Percentiles rank a stretch among this genome's conserved stretches.
Conservation (phyloP, 2,888 invertebrate species). For the Thymelicus acteon region DNA sequence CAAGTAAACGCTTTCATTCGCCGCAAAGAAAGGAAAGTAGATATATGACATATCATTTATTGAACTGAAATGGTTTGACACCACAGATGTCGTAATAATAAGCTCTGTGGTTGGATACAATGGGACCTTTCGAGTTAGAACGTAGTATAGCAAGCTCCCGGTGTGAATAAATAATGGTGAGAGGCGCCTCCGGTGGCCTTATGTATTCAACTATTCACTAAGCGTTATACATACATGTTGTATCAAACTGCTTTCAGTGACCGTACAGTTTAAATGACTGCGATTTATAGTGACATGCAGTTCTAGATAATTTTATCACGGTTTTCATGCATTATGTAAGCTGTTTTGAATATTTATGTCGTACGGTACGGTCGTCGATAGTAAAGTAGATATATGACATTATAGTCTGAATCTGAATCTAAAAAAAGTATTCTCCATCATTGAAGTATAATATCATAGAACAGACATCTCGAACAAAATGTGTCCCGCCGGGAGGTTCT, state of each 20-base stretch:
- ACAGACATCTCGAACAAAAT: no score
- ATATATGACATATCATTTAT: constrained; percentile 1
- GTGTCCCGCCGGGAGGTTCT: no score
- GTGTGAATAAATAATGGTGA: constrained; percentile 40
- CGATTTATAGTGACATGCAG: not conserved
- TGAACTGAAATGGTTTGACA: not conserved
- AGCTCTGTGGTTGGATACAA: constrained; percentile 3
- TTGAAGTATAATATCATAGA: no score
- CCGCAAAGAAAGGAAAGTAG: constrained; percentile 5
- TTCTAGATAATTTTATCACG: not conserved
- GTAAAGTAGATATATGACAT: no score
- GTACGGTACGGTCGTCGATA: no score
- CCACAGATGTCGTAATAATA: not conserved
- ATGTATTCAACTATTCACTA: constrained; percentile 10
- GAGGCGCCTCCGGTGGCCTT: constrained; percentile 37
- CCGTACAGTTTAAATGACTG: not conserved
- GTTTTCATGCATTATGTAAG: not conserved
- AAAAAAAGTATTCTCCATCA: no score
- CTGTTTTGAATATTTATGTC: no score
- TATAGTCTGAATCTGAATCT: no score
- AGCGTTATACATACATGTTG: not conserved
- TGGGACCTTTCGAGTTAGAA: not conserved
- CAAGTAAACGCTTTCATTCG: constrained; percentile 6
- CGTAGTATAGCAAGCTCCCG: not conserved
- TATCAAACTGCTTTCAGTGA: not conserved